Conservation (phyloP, 2,113 vertebrate species). For the Lucifuga dentata region DNA sequence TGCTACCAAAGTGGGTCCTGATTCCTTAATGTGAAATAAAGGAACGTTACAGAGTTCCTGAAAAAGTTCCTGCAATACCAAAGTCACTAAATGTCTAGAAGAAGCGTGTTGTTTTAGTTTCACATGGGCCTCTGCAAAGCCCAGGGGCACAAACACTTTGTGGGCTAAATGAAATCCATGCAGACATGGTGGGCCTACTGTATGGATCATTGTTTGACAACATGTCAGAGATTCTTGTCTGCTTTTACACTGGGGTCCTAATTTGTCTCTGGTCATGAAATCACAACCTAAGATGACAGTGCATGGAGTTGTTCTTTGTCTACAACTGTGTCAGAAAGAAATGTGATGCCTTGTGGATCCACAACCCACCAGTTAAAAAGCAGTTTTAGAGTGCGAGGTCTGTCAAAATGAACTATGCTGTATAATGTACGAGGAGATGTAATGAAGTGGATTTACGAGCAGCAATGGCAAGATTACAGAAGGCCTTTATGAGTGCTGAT, state of each 20-base stretch:
- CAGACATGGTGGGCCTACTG: not conserved
- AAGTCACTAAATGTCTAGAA: conserved; percentile 28
- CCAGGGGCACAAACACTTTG: too few species aligned
- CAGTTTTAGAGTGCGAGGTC: conserved; percentile 43
- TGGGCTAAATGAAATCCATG: too few species aligned
- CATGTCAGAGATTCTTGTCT: not conserved
- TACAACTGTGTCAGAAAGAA: conserved; percentile 8
- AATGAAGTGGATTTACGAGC: conserved; percentile 75
- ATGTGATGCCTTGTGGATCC: conserved; percentile 2
- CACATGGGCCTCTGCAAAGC: not conserved
- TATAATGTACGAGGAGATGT: conserved; percentile 58
- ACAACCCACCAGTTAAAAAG: conserved; percentile 20
- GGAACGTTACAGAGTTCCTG: too few species aligned
- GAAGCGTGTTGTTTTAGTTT: conserved; percentile 9
- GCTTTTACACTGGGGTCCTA: conserved; percentile 4
- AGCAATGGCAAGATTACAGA: conserved; percentile 69
- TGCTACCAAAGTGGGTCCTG: too few species aligned
- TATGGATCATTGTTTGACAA: not conserved
- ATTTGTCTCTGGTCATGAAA: conserved; percentile 26
- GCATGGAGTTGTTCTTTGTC: conserved; percentile 18
- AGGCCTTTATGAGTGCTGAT: conserved; percentile 73
- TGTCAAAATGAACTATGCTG: conserved; percentile 52
- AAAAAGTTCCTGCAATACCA: too few species aligned
- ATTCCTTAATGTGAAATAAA: too few species aligned
- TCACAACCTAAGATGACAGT: conserved; percentile 6